phyloP scores from a whole-genome alignment of 2,797 vertebrate species.

The Xerus rutilus region DNA sequence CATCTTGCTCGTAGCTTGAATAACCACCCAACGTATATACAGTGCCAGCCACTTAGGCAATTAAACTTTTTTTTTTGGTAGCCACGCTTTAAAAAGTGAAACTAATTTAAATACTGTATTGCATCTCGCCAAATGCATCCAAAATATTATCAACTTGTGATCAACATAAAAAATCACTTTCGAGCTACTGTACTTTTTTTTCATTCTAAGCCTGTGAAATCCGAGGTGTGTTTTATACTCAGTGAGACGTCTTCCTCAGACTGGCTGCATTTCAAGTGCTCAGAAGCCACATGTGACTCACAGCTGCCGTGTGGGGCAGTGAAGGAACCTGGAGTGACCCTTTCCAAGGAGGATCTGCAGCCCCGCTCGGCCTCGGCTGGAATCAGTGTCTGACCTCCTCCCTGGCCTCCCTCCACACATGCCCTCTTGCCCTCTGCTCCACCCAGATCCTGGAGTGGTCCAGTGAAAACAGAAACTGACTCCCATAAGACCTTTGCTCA shows the following conservation, averaged over 20 bases:
- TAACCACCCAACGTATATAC: rapidly evolving
- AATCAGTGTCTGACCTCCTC: neutral
- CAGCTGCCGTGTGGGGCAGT: rapidly evolving
- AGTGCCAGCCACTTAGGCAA: neutral
- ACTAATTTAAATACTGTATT: neutral
- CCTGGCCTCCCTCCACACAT: neutral
- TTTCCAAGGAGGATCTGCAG: rapidly evolving
- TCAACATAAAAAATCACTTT: neutral
- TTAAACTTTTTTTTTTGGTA: neutral
- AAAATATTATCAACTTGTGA: neutral
- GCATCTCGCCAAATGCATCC: neutral
- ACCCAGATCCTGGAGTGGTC: neutral
- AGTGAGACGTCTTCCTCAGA: rapidly evolving
- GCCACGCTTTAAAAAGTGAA: neutral
- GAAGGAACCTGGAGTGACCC: rapidly evolving
- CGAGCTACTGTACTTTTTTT: neutral
- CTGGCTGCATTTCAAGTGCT: neutral
- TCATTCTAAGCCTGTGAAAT: neutral
- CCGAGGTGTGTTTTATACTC: neutral
- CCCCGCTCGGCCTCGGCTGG: neutral
- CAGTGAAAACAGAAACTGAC: neutral
- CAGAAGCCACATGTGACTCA: neutral
- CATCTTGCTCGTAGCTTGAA: rapidly evolving
- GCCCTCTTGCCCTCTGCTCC: neutral
- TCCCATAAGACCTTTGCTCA: neutral